phyloP scores from a whole-genome alignment of 2,113 vertebrate genomes.

The Phalacrocorax carbo region DNA sequence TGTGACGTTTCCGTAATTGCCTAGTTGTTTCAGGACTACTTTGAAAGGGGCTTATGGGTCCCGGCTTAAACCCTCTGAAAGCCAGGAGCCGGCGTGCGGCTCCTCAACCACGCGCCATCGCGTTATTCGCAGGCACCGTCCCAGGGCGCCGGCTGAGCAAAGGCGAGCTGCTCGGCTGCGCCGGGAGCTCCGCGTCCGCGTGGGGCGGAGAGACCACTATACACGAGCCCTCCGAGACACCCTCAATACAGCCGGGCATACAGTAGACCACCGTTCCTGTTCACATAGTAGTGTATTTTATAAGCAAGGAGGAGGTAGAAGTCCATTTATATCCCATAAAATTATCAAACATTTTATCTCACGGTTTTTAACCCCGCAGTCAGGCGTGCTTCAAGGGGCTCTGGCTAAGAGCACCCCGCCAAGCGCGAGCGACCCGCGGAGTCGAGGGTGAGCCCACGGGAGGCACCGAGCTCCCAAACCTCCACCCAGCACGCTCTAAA shows the following conservation, averaged over 20 bases:
- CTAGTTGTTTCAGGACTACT: not conserved
- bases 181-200: rapidly evolving
- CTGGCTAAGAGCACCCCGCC: too few species aligned
- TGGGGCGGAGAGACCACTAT: not conserved
- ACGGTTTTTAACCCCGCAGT: not conserved
- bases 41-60: not conserved
- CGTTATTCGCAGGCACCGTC: too few species aligned
- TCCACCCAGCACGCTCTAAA: not conserved
- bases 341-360: too few species aligned
- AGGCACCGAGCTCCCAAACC: not conserved
- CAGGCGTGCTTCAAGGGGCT: too few species aligned
- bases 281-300: rapidly evolving
- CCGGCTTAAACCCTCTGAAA: not conserved
- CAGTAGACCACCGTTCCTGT: rapidly evolving
- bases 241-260: rapidly evolving
- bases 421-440: not conserved
- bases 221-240: too few species aligned
- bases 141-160: not conserved
- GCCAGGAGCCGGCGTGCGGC: not conserved
- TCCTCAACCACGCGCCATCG: rapidly evolving
- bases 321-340: too few species aligned
- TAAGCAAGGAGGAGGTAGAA: too few species aligned
- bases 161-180: too few species aligned
- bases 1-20: not conserved
- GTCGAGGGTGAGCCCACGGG: too few species aligned